Base-by-base conservation (phyloP, 2,797 vertebrate species). In the Tiaroga cobitis region DNA sequence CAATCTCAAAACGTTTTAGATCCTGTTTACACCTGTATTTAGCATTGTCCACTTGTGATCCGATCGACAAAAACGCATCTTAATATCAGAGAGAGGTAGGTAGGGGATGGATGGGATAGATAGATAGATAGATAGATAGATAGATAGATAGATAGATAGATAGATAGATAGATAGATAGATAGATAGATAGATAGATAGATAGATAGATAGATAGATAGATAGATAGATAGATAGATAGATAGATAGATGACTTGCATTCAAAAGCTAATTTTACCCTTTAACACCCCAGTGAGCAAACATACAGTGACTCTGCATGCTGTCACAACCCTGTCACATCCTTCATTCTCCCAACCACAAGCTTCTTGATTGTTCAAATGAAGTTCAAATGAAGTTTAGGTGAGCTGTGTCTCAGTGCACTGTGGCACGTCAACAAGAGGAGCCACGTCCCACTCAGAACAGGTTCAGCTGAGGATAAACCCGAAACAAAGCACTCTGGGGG, bases 401-500 rank as follows among this genome's bases (percentile, higher is more conserved):
- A 34, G 54, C 54, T 61, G 49, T 49, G 54, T 82, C 39, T 46
- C 26, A 46, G 54, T 61, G 69, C 21, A 3, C 8, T 61, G 80
- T 7, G 15, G 21, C 32, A 67, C 21, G 18, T 81, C 70, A 74
- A 82, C 37, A 34, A 16, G 19, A 83, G 61, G 46, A 16, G 82
- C 54, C 74, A 69, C 49, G 15, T 49, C 41, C 32, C 67, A 61
- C 46, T 37, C 37, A 16, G 11, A 82, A n/a, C 87, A 75, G 82
- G 63, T 90, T 82, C 80, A 92, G 88, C 91, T 92, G 77, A 90
- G 92, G 91, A 88, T 88, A 88, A 85, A 61, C 79, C 61, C 46
- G 74, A 81, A 67, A 83, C 75, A 83, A 46, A 54, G 63, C 84
- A 73, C 86, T 88, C 37, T 56, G 65, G 43, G 68, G 90, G 89